Base-by-base conservation (phyloP, 1,140 invertebrate genomes). In the Caligus rogercresseyi region DNA sequence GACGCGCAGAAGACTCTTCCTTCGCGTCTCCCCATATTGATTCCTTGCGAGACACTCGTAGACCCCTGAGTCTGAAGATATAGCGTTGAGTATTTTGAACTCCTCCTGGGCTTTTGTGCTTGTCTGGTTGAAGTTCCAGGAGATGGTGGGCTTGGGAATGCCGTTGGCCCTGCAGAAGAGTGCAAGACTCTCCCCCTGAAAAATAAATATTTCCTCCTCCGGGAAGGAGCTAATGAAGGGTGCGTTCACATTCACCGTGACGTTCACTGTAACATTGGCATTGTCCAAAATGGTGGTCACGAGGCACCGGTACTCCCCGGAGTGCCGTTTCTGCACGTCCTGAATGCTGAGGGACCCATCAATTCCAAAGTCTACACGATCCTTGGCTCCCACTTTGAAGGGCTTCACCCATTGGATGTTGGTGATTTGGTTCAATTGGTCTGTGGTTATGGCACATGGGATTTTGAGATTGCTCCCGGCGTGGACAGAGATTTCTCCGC, bases 31-130 rank as follows among this genome's bases (percentile, higher is more conserved):
- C 18, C 89, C 89, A 69, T 83, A 78, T 61, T 81, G 79, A 72
- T 94, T 94, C 52, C 81, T 78, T 0, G 87, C 84, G 3, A 81
- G 79, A 70, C 91, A 95, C 74, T 91, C 86, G 73, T 95, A 95
- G 15, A 81, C 78, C n/a, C 90, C 91, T 54, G 80, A 78, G 69
- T 92, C 87, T 21, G 75, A 72, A 18, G 78, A 1, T n/a, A 63
- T 63, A 1, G 61, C 61, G 26, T 56, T 63, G 18, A 18, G 19
- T 3, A 63, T 55, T 15, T 54, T 53, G 53, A 63, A 63, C 13
- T 58, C 52, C n/a, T 20, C n/a, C 1, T 51, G 23, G 25, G 15
- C 23, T 25, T 63, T 63, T 3, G 61, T 63, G 14, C 25, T 25
- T 11, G 61, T 63, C 16, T 56, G 25, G 25, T 63, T 63, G 24